phyloP scores from a whole-genome alignment of 2,113 vertebrate genomes.

The Charina bottae region DNA sequence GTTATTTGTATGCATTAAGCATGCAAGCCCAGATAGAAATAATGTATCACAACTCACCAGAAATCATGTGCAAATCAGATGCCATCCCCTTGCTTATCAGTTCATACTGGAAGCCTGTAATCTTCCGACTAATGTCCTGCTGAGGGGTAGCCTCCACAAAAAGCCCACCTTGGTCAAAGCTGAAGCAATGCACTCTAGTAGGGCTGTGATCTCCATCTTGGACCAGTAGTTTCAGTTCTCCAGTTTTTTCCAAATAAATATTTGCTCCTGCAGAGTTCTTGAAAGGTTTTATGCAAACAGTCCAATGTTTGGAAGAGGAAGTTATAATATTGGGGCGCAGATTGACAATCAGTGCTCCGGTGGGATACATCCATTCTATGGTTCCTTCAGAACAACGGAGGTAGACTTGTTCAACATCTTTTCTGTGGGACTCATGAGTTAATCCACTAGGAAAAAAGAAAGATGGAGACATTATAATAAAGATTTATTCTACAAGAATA shows the following conservation, averaged over 20 bases:
- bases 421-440: slow-evolving; percentile 90
- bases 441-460: slow-evolving; percentile 79
- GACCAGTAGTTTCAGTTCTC: slow-evolving; percentile 88
- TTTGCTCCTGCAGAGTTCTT: slow-evolving; percentile 89
- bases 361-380: slow-evolving; percentile 96
- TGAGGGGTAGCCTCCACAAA: slow-evolving; percentile 93
- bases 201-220: slow-evolving; percentile 78
- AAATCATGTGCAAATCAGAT: slow-evolving; percentile 74
- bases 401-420: slow-evolving; percentile 98
- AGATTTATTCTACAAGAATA: neutral
- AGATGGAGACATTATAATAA: slow-evolving; percentile 29
- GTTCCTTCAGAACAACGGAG: slow-evolving; percentile 91
- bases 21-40: neutral
- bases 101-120: slow-evolving; percentile 95
- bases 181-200: slow-evolving; percentile 86
- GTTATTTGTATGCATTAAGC: neutral
- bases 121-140: slow-evolving; percentile 91
- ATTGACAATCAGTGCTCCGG: slow-evolving; percentile 94
- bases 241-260: slow-evolving; percentile 95
- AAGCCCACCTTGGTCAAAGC: slow-evolving; percentile 87
- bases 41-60: slow-evolving; percentile 76
- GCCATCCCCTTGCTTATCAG: slow-evolving; percentile 79
- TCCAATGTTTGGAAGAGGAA: slow-evolving; percentile 79
- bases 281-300: slow-evolving; percentile 93
- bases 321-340: slow-evolving; percentile 88